Percentiles rank a stretch among this genome's conserved stretches.
phyloP scores from a whole-genome alignment of 2,797 vertebrate species.

The Lagocephalus sceleratus region DNA sequence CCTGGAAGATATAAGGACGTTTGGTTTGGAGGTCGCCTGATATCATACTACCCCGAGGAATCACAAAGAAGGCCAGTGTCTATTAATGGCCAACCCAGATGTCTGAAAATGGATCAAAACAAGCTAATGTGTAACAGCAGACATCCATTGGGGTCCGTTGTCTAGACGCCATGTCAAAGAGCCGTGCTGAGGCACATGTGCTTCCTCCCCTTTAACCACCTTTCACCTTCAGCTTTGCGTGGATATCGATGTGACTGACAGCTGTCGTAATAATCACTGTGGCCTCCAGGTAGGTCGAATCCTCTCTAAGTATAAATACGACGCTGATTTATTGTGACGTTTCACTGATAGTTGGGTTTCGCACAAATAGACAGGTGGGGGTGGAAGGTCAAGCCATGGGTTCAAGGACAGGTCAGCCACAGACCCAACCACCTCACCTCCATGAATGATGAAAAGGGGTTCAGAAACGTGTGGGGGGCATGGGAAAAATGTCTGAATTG shows the following conservation, averaged over 20 bases:
- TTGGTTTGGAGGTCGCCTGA: conserved; percentile 43
- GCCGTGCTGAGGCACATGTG: conserved; percentile 13
- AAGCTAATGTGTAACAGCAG: conserved; percentile 52
- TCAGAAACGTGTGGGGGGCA: no score
- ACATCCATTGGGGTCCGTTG: conserved; percentile 31
- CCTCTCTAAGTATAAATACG: conserved; percentile 21
- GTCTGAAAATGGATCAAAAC: conserved; percentile 55
- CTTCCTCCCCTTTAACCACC: conserved; percentile 4
- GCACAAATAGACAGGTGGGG: conserved; percentile 7
- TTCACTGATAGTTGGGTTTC: conserved; percentile 13
- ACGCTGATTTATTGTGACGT: conserved; percentile 21
- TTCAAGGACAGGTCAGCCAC: no score
- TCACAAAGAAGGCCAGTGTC: conserved; percentile 65
- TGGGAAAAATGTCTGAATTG: no score
- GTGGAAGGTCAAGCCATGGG: background rate
- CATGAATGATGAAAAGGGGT: no score
- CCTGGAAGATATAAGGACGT: conserved; percentile 27
- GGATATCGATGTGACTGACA: conserved; percentile 14
- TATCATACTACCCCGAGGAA: conserved; percentile 47
- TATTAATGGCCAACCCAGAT: conserved; percentile 69
- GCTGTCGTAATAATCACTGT: conserved; percentile 16
- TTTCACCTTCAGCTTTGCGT: conserved; percentile 20
- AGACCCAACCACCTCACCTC: no score
- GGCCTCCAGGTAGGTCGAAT: conserved; percentile 13
- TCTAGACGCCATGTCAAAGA: conserved; percentile 48